These are phyloP conservation scores for Enteromius paludinosus DNA, from an alignment of 2,797 vertebrate species.

Conservation along the genomic window DNA sequence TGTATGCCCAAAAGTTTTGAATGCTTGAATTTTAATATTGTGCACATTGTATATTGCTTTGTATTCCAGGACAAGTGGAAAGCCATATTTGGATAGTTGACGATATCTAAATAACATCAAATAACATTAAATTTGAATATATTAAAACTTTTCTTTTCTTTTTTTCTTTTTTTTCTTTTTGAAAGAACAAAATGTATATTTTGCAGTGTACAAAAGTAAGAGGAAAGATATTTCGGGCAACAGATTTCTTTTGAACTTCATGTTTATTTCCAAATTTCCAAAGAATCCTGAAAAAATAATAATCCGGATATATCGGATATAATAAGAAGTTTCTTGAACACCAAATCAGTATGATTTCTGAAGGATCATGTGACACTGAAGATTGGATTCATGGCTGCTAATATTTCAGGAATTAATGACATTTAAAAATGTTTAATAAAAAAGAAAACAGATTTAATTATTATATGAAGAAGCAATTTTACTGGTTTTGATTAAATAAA, in stretches of 20 bases:
- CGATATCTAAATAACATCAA: not conserved
- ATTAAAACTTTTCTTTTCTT: not conserved
- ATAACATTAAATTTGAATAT: not conserved
- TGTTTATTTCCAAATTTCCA: not conserved
- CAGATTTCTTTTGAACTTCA: not conserved
- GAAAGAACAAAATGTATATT: not conserved
- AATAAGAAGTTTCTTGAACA: not conserved
- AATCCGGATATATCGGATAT: not conserved
- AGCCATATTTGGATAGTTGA: not conserved
- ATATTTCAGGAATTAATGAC: not conserved
- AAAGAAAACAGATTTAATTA: not conserved
- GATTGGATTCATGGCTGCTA: not conserved
- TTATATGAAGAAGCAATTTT: not conserved
- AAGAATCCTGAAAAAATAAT: no score
- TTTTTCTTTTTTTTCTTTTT: not conserved
- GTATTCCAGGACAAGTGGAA: not conserved
- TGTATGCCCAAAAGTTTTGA: constrained; percentile 5
- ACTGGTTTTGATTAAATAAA: not conserved
- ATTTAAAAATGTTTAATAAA: not conserved
- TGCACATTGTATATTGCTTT: not conserved
- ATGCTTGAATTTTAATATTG: not conserved
- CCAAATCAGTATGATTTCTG: not conserved
- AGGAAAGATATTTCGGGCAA: not conserved
- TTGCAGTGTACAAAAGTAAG: not conserved
- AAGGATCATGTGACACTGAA: not conserved